phyloP scores from a whole-genome alignment of 2,888 invertebrate species.

The Cecidostiba fungosa region DNA sequence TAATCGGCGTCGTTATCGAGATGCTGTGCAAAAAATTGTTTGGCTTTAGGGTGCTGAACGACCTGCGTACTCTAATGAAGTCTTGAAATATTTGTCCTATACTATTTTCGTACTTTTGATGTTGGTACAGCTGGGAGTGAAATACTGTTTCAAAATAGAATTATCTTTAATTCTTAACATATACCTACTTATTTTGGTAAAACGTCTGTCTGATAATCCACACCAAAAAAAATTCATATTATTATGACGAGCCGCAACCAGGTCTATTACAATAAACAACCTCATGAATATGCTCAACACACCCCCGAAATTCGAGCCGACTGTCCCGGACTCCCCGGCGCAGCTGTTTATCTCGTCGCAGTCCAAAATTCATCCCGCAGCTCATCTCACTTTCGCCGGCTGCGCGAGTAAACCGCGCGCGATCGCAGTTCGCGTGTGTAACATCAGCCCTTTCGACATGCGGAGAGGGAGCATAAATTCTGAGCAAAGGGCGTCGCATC shows the following conservation, averaged over 20 bases:
- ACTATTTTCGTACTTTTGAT: neutral
- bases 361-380: neutral
- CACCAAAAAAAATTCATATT: neutral
- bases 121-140: no score
- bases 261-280: neutral
- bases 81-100: neutral
- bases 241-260: neutral
- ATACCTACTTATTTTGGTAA: no score
- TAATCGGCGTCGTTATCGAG: neutral
- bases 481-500: neutral
- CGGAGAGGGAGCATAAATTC: slow-evolving; percentile 23
- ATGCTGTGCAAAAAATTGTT: neutral
- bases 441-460: slow-evolving; percentile 21
- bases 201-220: no score
- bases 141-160: no score
- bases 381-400: slow-evolving; percentile 22
- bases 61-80: neutral
- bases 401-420: slow-evolving; percentile 19
- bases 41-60: neutral
- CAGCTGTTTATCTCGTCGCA: slow-evolving; percentile 14
- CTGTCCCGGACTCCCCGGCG: neutral
- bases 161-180: no score
- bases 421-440: neutral
- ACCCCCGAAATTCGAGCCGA: neutral
- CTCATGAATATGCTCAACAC: neutral